Evolutionary conservation across 2,888 invertebrate genomes (phyloP), one percentile per base, ranked within the genome.

Genomic region (Idaea straminata): DNA sequence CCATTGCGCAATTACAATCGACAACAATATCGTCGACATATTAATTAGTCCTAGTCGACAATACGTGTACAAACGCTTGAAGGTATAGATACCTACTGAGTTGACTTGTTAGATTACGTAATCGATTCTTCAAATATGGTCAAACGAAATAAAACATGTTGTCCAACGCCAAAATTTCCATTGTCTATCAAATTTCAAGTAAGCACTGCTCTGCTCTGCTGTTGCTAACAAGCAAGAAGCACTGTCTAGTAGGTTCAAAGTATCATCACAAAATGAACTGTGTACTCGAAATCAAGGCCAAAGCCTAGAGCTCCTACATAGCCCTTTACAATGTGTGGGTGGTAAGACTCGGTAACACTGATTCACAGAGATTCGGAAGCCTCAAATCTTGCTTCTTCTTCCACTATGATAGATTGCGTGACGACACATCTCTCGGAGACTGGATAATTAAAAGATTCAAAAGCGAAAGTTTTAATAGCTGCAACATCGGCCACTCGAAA

Each of bases 1-100:
- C 57, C 66, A 69, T 79, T 80, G 74, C 75, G 74, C 74, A 79
- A 81, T 60, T 63, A 62, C 65, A 63, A 65, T 62, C 59, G 67
- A 64, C 64, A 61, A 63, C 63, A 59, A 61, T 64, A 70, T 66
- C 70, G 71, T 69, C 72, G 77, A 75, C 77, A 77, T 15, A 16
- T 59, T n/a, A 16, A 59, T 59, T 59, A 16, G 58, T 15, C 15
- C 58, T 59, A 16, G 58, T 59, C 47, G 10, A 47, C 47, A 47
- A 47, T 47, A 47, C 47, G 47, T 47, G 47, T 13, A 13, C 47
- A 10, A 47, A 10, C 2, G 47, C 47, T 47, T 47, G 47, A 13
- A 47, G 10, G 47, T 47, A 47, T 47, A 47, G 3, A 5, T 36
- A 36, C 36, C 36, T 36, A 36, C 47, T 47, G 47, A 47, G 7